These are phyloP conservation scores for Magallana angulata DNA, from an alignment of 1,140 invertebrate genomes.

Conservation along the genomic window DNA sequence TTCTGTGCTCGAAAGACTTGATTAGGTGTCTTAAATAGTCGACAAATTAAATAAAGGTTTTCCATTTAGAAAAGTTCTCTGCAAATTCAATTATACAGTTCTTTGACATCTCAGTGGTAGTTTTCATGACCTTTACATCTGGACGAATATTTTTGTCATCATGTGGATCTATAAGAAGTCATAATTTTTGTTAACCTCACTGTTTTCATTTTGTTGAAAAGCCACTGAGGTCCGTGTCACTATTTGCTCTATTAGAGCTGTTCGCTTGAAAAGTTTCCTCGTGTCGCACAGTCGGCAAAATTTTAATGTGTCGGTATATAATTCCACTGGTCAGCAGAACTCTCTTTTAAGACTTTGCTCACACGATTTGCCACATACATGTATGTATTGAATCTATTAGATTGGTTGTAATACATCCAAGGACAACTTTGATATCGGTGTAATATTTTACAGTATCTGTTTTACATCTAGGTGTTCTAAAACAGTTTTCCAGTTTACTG, in stretches of 20 bases:
- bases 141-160: slow-evolving; percentile 45
- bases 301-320: slow-evolving; percentile 36
- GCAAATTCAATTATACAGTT: too few species aligned
- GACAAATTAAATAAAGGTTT: slow-evolving; percentile 29
- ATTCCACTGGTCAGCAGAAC: slow-evolving; percentile 44
- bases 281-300: slow-evolving; percentile 40
- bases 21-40: too few species aligned
- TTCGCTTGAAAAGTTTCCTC: background rate
- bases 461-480: slow-evolving; percentile 44
- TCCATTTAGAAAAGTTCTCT: slow-evolving; percentile 45
- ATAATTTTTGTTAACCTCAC: background rate
- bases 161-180: too few species aligned
- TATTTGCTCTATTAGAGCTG: slow-evolving; percentile 32
- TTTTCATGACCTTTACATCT: background rate
- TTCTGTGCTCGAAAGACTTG: too few species aligned
- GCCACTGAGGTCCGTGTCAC: slow-evolving; percentile 42
- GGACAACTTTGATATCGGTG: slow-evolving; percentile 54
- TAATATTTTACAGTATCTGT: slow-evolving; percentile 30
- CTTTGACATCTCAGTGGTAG: too few species aligned
- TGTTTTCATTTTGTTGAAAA: background rate
- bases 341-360: slow-evolving; percentile 37
- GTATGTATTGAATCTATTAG: slow-evolving; percentile 51
- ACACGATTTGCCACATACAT: slow-evolving; percentile 61
- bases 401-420: slow-evolving; percentile 56
- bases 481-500: too few species aligned